Base-by-base conservation (phyloP, 1,140 invertebrate species). In the Rhagoletis pomonella region DNA sequence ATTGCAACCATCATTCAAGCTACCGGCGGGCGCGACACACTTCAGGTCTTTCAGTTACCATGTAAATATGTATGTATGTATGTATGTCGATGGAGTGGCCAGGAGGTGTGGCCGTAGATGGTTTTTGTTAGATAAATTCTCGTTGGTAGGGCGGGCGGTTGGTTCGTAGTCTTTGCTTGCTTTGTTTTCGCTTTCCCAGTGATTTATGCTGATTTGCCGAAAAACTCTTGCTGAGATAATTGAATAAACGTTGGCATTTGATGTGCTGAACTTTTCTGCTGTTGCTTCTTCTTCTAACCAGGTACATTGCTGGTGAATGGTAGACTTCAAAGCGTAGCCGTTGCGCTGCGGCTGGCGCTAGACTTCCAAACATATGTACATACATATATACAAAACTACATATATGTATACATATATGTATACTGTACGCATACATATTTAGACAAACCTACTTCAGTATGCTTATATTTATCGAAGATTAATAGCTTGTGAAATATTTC, bases 221-320 rank as follows among this genome's bases (percentile, higher is more conserved):
- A 86, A 67, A 64, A 86, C 86, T 69, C 86, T 67, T 86, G 86
- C 86, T 86, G 86, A 42, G 86, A 86, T 86, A 86, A 86, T 86
- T 69, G 44, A 86, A 86, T 67, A 69, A 86, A 64, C 14, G 62
- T n/a, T 86, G 58, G 85, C 85, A n/a, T 86, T 65, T 65, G 85
- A 86, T 65, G 85, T 62, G 19, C 59, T 60, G 47, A 81, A 81
- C 17, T 81, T n/a, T 44, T 17, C 17, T 67, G 44, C 42, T 55
- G 19, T 69, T 14, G 69, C 5, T 84, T 84, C 77, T n/a, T 84
- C 77, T 39, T 50, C 39, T 86, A 60, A 58, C 85, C 47, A 10
- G 50, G 42, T 60, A 86, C 42, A 29, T 62, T 65, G 62, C 19
- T 81, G 44, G 50, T 81, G 73, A 42, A 29, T 62, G 19, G 29